Conservation (phyloP, 2,888 invertebrate species). For the Encarsia formosa region DNA sequence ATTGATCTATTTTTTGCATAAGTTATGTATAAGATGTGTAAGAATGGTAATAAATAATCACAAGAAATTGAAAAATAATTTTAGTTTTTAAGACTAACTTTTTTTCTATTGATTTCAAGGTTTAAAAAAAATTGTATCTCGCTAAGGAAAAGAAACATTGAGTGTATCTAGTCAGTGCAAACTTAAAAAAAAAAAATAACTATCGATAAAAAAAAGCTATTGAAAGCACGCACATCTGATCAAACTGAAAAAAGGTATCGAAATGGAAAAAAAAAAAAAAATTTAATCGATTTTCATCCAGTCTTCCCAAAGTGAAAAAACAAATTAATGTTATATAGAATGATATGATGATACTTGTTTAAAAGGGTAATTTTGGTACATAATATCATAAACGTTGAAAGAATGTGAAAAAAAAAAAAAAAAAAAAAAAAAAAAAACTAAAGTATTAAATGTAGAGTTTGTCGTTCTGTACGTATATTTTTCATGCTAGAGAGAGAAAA, state of each 20-base stretch:
- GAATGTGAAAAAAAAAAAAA: slow-evolving; percentile 6
- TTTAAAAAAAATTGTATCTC: too few relatives aligned
- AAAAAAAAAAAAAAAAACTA: slow-evolving; percentile 18
- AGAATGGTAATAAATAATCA: too few relatives aligned
- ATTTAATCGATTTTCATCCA: slow-evolving; percentile 30
- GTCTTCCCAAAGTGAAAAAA: slow-evolving; percentile 36
- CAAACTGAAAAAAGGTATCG: neutral
- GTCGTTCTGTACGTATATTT: slow-evolving; percentile 30
- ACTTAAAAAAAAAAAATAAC: too few relatives aligned
- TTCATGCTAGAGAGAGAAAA: slow-evolving; percentile 23
- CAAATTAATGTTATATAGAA: slow-evolving; percentile 21
- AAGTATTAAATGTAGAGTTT: slow-evolving; percentile 24
- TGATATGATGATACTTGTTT: slow-evolving; percentile 11
- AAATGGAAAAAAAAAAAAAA: slow-evolving; percentile 10
- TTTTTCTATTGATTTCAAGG: too few relatives aligned
- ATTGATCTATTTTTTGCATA: too few relatives aligned
- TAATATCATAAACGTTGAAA: slow-evolving; percentile 3
- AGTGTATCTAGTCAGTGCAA: too few relatives aligned
- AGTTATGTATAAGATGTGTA: too few relatives aligned
- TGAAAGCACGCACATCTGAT: too few relatives aligned
- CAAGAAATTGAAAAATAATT: too few relatives aligned
- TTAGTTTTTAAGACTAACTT: too few relatives aligned
- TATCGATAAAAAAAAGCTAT: too few relatives aligned
- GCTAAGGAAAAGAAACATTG: too few relatives aligned
- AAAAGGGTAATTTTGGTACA: slow-evolving; percentile 26